phyloP scores from a whole-genome alignment of 2,888 invertebrate species.

The Endomychus coccineus region DNA sequence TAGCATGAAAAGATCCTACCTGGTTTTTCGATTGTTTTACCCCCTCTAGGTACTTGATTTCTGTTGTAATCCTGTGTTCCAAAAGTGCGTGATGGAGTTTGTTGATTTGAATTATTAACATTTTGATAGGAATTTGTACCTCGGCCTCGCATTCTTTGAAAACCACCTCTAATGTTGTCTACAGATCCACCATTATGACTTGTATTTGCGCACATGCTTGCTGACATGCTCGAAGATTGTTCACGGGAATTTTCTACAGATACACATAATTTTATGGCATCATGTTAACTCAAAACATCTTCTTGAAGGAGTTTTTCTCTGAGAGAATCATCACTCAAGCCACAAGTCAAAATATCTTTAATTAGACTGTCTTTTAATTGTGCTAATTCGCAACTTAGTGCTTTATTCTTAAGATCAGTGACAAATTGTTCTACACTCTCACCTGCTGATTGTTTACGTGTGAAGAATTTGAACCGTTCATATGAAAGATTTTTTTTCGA shows the following conservation, averaged over 20 bases:
- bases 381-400: conserved; percentile 1
- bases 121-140: no score
- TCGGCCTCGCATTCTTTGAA: no score
- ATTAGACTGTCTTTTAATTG: neutral
- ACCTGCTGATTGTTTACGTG: conserved; percentile 2
- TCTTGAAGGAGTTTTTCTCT: neutral
- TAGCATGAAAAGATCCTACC: no score
- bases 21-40: no score
- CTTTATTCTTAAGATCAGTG: conserved; percentile 3
- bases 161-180: no score
- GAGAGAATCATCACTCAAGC: neutral
- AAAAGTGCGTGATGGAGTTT: no score
- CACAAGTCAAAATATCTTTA: neutral
- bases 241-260: neutral
- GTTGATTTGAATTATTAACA: no score
- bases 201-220: no score
- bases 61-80: no score
- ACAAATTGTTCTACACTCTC: conserved; percentile 4
- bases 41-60: no score
- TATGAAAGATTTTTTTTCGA: conserved; percentile 5
- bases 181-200: no score
- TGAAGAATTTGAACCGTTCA: conserved; percentile 7
- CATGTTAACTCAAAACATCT: neutral
- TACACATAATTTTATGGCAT: neutral
- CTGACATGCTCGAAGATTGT: neutral